Evolutionary conservation across 2,888 invertebrate genomes (phyloP).

Genomic region (Diaprepes abbreviatus): DNA sequence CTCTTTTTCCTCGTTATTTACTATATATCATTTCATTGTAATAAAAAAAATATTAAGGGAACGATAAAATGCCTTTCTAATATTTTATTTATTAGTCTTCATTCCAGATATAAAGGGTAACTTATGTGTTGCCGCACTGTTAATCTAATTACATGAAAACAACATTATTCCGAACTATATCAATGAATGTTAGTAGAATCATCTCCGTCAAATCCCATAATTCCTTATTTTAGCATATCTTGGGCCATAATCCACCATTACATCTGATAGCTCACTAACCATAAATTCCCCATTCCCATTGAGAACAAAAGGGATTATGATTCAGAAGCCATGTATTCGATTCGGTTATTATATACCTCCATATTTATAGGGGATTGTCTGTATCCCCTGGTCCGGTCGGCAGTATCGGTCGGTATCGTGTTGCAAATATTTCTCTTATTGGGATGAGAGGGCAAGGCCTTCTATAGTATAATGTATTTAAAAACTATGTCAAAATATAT

Average conservation of each 20-base stretch:
- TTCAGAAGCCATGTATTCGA: constrained; percentile 32
- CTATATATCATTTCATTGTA: no score
- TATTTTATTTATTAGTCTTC: no score
- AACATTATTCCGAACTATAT: background rate
- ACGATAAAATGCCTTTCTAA: no score
- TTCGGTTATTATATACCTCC: constrained; percentile 28
- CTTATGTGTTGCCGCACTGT: no score
- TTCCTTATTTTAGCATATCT: constrained; percentile 40
- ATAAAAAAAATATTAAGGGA: no score
- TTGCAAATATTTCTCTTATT: constrained; percentile 17
- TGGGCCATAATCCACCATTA: constrained; percentile 31
- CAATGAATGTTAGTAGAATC: no score
- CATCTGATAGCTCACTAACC: constrained; percentile 16
- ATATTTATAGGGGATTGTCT: constrained; percentile 33
- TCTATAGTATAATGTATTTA: background rate
- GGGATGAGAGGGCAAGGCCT: background rate
- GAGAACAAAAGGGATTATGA: constrained; percentile 36
- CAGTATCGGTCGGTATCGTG: constrained; percentile 4
- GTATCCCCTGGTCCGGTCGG: constrained; percentile 7
- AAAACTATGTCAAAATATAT: no score
- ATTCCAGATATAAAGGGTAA: no score
- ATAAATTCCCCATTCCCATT: constrained; percentile 36
- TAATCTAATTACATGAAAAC: constrained; percentile 1
- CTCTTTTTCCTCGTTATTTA: no score
- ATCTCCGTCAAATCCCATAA: constrained; percentile 27